Conservation (phyloP, 2,797 vertebrate genomes). For the Jordanella pulchra region DNA sequence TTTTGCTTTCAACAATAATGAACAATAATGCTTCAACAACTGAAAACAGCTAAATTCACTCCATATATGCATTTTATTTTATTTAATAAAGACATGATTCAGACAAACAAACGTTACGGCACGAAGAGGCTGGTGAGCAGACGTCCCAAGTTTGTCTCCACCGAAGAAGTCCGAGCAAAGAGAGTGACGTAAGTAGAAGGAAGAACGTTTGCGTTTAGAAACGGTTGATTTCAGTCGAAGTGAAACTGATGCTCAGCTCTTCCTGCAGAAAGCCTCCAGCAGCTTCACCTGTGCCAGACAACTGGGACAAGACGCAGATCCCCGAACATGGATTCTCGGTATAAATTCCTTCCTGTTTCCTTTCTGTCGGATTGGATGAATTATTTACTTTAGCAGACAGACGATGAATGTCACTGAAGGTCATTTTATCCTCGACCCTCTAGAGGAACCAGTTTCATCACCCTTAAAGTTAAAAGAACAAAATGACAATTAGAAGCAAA, state of each 20-base stretch:
- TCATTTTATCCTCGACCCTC: background rate
- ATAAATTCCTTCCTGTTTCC: background rate
- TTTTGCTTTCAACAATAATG: no score
- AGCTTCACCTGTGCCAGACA: conserved; percentile 47
- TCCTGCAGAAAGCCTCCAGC: conserved; percentile 13
- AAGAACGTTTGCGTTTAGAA: background rate
- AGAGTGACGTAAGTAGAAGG: conserved; percentile 59
- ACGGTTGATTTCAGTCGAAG: background rate
- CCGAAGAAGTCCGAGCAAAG: conserved; percentile 46
- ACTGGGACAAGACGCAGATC: conserved; percentile 73
- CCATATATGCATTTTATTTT: background rate
- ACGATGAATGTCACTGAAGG: background rate
- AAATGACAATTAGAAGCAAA: background rate
- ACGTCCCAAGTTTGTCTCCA: conserved; percentile 73
- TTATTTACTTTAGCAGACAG: background rate
- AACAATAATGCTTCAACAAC: no score
- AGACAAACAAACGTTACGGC: conserved; percentile 70
- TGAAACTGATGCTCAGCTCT: background rate
- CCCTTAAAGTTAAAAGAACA: background rate
- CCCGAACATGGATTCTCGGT: conserved; percentile 72
- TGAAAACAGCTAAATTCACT: no score
- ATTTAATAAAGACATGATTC: conserved; percentile 80
- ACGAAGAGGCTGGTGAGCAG: conserved; percentile 72
- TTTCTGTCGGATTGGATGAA: background rate
- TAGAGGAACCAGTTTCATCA: no score